phyloP scores from a whole-genome alignment of 2,888 invertebrate species.

The Polylopha cassiicola region DNA sequence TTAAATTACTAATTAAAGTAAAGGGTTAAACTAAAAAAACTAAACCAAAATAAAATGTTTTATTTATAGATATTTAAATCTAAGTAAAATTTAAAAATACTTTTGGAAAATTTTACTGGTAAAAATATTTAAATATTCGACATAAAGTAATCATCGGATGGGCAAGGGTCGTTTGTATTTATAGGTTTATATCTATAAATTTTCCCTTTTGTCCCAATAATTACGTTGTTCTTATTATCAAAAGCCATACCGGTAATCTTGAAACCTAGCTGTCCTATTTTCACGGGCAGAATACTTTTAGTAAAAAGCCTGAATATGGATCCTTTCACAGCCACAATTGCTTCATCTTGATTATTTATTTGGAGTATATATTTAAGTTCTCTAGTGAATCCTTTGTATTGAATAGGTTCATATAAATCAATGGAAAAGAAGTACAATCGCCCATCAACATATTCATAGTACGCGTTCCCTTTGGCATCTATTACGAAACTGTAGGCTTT shows the following conservation, averaged over 20 bases:
- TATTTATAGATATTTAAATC: no score
- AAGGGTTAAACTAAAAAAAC: no score
- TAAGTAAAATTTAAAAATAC: no score
- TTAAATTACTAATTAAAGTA: no score
- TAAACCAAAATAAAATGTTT: no score
- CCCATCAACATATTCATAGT: constrained; percentile 65
- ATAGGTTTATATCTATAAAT: constrained; percentile 63
- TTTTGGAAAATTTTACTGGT: neutral
- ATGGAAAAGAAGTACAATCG: constrained; percentile 59
- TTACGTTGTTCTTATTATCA: constrained; percentile 58
- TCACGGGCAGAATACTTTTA: constrained; percentile 54
- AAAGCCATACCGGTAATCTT: constrained; percentile 65
- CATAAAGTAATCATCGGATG: constrained; percentile 67
- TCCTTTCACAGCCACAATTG: constrained; percentile 62
- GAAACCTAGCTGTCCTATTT: constrained; percentile 60
- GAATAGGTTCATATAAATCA: constrained; percentile 61
- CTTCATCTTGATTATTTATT: constrained; percentile 59
- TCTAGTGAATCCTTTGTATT: constrained; percentile 65
- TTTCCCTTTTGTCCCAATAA: constrained; percentile 67
- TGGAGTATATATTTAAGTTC: constrained; percentile 62
- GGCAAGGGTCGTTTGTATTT: constrained; percentile 58
- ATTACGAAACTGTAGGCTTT: constrained; percentile 64
- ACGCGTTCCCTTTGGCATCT: constrained; percentile 57
- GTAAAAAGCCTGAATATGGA: constrained; percentile 53
- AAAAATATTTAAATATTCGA: constrained; percentile 45